Base-by-base conservation (phyloP, 2,797 vertebrate genomes). In the Cyprinella venusta region DNA sequence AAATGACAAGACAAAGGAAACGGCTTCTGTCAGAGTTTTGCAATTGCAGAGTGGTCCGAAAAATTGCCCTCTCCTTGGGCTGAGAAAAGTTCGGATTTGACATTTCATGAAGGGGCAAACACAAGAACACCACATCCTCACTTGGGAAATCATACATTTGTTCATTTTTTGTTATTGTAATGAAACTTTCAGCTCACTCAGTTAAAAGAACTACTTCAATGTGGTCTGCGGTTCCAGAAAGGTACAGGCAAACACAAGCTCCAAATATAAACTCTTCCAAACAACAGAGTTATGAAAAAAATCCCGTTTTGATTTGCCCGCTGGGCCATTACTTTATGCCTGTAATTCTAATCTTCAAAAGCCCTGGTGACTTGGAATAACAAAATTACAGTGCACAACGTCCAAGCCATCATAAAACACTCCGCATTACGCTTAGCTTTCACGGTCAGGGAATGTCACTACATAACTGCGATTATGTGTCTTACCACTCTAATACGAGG, bases 401-500 rank as follows among this genome's bases (percentile, higher is more conserved):
- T 78, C 59, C 76, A 78, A 65, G 30, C 30, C 56, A 75, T 42
- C 36, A 70, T 59, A 80, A 80, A 59, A 45, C 65, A 71, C 50
- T 54, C 38, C 0, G 2, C 10, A 2, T 67, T 67, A 65, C 5
- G 19, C 30, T 36, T 21, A 6, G 48, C 63, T 79, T 52, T 79
- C 8, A 9, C 0, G 10, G n/a, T 80, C 45, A 52, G 76, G 45
- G 54, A 24, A 64, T 24, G 19, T 72, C 26, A 3, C 36, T 36
- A 10, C 21, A 54, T 24, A 82, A 70, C 48, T 56, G n/a, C n/a
- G 15, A 19, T n/a, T 48, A 33, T 10, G 10, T 38, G 30, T 75
- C 95, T 94, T 91, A 96, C 96, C 94, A 96, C 89, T 96, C 96
- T 30, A 96, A 92, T 24, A 96, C 93, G 1, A 96, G 94, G 89